Conservation (phyloP, 2,888 invertebrate genomes). For the Hyposoter didymator region DNA sequence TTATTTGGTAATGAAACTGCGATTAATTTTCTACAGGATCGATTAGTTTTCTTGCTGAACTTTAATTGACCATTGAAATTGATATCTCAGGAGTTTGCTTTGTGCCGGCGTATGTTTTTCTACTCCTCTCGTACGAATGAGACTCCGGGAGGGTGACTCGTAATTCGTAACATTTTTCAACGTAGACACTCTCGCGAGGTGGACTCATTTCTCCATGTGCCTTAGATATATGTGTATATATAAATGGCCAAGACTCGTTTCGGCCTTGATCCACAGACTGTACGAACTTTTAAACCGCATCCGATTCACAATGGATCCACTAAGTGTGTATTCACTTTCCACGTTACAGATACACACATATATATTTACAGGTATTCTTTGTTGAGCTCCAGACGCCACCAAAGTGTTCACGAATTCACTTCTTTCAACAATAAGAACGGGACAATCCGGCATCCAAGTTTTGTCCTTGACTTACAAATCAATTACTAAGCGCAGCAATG, state of each 20-base stretch:
- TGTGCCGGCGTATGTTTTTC: conserved; percentile 17
- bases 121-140: conserved; percentile 30
- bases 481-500: conserved; percentile 29
- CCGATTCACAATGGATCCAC: conserved; percentile 62
- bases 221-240: conserved; percentile 24
- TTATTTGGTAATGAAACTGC: conserved; percentile 41
- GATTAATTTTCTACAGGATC: conserved; percentile 10
- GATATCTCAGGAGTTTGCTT: conserved; percentile 18
- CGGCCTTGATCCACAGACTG: conserved; percentile 62
- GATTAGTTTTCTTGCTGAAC: background rate
- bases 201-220: conserved; percentile 61
- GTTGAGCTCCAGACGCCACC: conserved; percentile 32
- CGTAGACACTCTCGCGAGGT: conserved; percentile 46
- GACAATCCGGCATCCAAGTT: conserved; percentile 33
- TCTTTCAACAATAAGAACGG: conserved; percentile 31
- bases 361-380: conserved; percentile 29
- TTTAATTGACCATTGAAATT: background rate
- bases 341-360: background rate
- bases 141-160: conserved; percentile 54
- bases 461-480: conserved; percentile 60
- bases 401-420: conserved; percentile 40
- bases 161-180: conserved; percentile 48
- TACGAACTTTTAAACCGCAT: conserved; percentile 54
- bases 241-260: conserved; percentile 55
- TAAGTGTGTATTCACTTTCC: conserved; percentile 40